Evolutionary conservation across 2,797 vertebrate species (phyloP).

Genomic region (Ptychobarbus kaznakovi): DNA sequence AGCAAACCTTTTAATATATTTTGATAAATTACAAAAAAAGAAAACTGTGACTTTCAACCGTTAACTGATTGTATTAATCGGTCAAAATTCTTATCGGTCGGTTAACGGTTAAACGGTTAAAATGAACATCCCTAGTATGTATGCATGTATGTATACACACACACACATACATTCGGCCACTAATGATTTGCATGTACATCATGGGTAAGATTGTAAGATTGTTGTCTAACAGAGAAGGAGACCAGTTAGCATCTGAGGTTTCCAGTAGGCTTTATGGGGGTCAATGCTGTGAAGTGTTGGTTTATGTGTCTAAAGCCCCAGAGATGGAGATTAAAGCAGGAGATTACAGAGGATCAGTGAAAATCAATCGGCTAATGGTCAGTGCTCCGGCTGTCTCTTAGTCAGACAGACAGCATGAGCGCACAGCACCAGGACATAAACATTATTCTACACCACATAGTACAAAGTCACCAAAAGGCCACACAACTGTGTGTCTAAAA

Average conservation of each 20-base stretch:
- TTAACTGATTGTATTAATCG: no score
- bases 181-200: slow-evolving; percentile 19
- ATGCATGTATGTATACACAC: no score
- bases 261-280: neutral
- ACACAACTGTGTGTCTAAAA: neutral
- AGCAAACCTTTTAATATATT: no score
- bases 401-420: neutral
- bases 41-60: no score
- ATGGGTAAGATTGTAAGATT: neutral
- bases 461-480: neutral
- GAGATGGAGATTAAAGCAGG: slow-evolving; percentile 32
- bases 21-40: no score
- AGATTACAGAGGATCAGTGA: slow-evolving; percentile 30
- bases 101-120: no score
- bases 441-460: neutral
- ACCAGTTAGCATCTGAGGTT: neutral
- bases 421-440: slow-evolving; percentile 10
- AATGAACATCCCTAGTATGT: no score
- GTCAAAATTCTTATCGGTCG: no score
- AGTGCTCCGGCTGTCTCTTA: neutral
- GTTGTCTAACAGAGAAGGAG: neutral
- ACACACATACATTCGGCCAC: no score
- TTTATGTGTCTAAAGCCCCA: slow-evolving; percentile 31
- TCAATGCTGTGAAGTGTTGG: slow-evolving; percentile 31
- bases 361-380: slow-evolving; percentile 42